These are phyloP conservation scores for Andrena bucephala DNA, from an alignment of 2,888 invertebrate species.

Conservation along the genomic window DNA sequence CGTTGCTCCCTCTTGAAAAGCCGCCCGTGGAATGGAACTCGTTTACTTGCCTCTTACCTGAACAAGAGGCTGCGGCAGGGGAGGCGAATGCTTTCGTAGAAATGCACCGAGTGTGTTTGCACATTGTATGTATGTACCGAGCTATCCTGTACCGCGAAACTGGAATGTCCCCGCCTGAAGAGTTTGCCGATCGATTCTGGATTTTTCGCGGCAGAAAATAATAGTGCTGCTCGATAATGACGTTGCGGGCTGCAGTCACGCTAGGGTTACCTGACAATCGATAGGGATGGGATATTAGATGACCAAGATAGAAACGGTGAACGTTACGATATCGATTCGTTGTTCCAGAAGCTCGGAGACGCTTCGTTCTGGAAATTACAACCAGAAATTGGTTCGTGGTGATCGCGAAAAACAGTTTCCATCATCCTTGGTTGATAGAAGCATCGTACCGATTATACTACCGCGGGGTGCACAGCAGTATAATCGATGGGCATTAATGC, in stretches of 20 bases:
- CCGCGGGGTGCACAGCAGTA: background rate
- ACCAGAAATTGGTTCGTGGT: too few species aligned
- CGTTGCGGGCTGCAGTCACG: background rate
- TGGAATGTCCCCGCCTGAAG: conserved; percentile 49
- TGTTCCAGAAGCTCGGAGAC: background rate
- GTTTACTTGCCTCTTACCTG: conserved; percentile 54
- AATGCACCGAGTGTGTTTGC: conserved; percentile 59
- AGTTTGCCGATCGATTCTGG: conserved; percentile 43
- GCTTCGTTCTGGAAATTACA: too few species aligned
- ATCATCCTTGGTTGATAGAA: background rate
- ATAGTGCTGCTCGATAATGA: background rate
- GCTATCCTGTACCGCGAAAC: conserved; percentile 47
- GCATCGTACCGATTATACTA: background rate
- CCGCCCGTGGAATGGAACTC: conserved; percentile 51
- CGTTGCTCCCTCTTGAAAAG: conserved; percentile 53
- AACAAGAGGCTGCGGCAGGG: conserved; percentile 35
- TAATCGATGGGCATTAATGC: conserved; percentile 7
- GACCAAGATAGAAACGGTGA: background rate
- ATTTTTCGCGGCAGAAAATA: conserved; percentile 12
- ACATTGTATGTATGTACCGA: conserved; percentile 49
- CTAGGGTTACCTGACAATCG: background rate
- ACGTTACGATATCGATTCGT: background rate
- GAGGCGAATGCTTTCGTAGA: conserved; percentile 48
- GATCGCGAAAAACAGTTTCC: background rate
- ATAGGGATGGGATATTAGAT: background rate